A percentile compares a stretch with the other conserved stretches of the same genome.
These are phyloP conservation scores for Pithys albifrons DNA, from an alignment of 2,113 vertebrate genomes.

Conservation along the genomic window DNA sequence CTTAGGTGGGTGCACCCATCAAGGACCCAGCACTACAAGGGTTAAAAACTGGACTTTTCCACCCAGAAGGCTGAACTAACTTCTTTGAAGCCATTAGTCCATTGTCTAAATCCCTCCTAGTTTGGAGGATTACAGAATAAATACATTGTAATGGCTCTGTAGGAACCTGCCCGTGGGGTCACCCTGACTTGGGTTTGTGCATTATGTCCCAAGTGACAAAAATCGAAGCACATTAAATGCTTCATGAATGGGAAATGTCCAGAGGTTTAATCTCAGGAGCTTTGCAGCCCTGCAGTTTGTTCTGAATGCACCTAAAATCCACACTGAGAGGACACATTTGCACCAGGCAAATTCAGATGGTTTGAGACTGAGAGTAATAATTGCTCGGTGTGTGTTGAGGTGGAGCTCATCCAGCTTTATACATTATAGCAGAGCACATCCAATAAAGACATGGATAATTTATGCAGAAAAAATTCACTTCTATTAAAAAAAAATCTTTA, in stretches of 20 bases:
- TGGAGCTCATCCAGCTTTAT: not conserved
- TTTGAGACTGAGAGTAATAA: not conserved
- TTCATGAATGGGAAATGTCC: conserved; percentile 38
- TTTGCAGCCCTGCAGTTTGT: not conserved
- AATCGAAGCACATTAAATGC: conserved; percentile 47
- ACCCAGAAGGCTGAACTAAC: not conserved
- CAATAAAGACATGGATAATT: not conserved
- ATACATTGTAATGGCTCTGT: conserved; percentile 35
- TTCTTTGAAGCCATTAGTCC: conserved; percentile 59
- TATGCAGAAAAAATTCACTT: not conserved
- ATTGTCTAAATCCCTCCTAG: conserved; percentile 54
- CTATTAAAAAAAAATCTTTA: not conserved
- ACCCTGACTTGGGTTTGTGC: conserved; percentile 15
- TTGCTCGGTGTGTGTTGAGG: not conserved
- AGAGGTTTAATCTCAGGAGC: conserved; percentile 13
- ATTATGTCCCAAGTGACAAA: conserved; percentile 39
- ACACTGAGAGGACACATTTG: not conserved
- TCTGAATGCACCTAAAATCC: not conserved
- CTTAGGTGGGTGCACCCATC: not conserved
- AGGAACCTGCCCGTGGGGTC: conserved; percentile 34
- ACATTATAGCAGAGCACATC: not conserved
- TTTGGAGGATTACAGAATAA: conserved; percentile 57
- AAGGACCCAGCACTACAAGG: not conserved
- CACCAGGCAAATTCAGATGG: not conserved
- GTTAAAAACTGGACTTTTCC: conserved; percentile 40